These are phyloP conservation scores for Agrochola lota DNA, from an alignment of 2,888 invertebrate genomes.

Conservation along the genomic window DNA sequence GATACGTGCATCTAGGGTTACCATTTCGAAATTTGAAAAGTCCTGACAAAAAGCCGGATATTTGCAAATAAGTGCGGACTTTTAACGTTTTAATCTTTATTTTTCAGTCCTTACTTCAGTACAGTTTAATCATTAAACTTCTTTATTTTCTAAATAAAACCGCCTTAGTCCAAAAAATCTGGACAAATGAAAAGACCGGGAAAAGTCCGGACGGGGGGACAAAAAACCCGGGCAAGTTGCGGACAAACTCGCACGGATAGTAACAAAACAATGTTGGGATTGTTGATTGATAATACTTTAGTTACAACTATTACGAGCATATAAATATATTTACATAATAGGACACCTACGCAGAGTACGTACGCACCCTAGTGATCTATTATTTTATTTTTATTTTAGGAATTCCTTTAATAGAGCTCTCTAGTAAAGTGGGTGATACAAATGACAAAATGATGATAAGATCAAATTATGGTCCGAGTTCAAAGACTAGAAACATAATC, in stretches of 20 bases:
- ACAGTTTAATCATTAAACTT: not conserved
- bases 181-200: not conserved
- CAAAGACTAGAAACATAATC: slow-evolving; percentile 33
- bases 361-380: slow-evolving; percentile 25
- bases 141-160: not conserved
- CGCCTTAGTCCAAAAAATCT: too few relatives aligned
- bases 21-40: too few relatives aligned
- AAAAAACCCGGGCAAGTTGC: not conserved
- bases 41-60: not conserved
- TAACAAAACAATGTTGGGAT: not conserved
- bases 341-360: not conserved
- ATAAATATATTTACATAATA: not conserved
- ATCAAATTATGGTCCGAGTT: slow-evolving; percentile 40
- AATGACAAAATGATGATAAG: slow-evolving; percentile 26
- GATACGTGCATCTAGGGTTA: not conserved
- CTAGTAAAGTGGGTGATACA: slow-evolving; percentile 15
- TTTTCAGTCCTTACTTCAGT: too few relatives aligned
- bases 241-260: not conserved
- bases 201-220: not conserved
- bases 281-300: not conserved
- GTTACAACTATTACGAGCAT: not conserved
- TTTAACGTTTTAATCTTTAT: not conserved
- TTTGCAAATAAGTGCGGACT: not conserved
- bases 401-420: slow-evolving; percentile 17
- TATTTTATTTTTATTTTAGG: slow-evolving; percentile 28